Evolutionary conservation across 2,113 vertebrate genomes (phyloP).

Genomic region (Chinchilla lanigera): DNA sequence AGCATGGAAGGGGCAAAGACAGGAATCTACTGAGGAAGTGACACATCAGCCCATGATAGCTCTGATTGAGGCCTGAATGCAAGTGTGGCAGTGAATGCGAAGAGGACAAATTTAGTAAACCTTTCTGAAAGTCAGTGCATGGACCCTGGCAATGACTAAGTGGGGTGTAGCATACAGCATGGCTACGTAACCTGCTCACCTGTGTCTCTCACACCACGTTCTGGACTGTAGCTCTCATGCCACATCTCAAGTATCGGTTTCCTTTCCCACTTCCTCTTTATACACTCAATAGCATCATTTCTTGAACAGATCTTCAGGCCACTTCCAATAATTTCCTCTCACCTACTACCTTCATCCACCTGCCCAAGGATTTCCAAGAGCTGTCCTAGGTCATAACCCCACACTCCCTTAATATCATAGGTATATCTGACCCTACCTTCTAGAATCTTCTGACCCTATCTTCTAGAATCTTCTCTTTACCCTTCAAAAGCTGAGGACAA

Average conservation of each 20-base stretch:
- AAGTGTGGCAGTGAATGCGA: rapidly evolving
- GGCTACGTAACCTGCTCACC: neutral
- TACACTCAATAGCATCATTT: rapidly evolving
- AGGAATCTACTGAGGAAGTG: neutral
- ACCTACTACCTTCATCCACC: too few species aligned
- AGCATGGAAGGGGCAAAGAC: neutral
- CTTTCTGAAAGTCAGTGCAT: rapidly evolving
- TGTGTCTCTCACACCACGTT: neutral
- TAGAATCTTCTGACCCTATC: neutral
- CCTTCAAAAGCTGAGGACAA: rapidly evolving
- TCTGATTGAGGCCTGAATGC: rapidly evolving
- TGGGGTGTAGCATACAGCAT: rapidly evolving
- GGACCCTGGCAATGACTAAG: rapidly evolving
- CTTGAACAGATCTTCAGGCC: neutral
- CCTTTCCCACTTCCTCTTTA: neutral
- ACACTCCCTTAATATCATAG: too few species aligned
- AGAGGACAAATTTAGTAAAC: neutral
- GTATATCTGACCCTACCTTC: neutral
- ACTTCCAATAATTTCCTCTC: neutral
- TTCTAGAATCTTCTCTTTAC: neutral
- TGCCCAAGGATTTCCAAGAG: neutral
- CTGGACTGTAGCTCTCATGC: neutral
- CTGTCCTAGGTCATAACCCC: neutral
- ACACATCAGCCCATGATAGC: neutral
- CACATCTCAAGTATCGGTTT: neutral